These are phyloP conservation scores for Drosophila atripex DNA, from an alignment of 2,888 invertebrate species.

Conservation along the genomic window DNA sequence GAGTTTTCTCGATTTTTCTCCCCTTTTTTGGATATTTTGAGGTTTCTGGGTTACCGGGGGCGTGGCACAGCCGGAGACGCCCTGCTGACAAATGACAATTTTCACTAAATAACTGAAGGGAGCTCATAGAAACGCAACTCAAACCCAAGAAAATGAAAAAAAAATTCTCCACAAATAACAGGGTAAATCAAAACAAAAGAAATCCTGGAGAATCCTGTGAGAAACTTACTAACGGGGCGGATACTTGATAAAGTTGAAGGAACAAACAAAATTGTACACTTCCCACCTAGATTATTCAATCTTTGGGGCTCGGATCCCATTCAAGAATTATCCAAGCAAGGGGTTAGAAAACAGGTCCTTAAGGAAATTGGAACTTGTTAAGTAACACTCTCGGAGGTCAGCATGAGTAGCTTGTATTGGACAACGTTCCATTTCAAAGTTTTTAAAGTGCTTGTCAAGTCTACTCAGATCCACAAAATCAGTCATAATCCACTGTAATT, in stretches of 20 bases:
- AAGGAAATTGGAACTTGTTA: slow-evolving; percentile 10
- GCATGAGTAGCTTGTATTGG: not conserved
- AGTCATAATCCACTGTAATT: not conserved
- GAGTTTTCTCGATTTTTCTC: slow-evolving; percentile 10
- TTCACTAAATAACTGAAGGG: slow-evolving; percentile 35
- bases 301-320: slow-evolving; percentile 12
- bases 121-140: slow-evolving; percentile 26
- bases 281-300: slow-evolving; percentile 9
- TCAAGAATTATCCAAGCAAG: slow-evolving; percentile 26
- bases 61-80: slow-evolving; percentile 15
- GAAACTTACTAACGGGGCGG: slow-evolving; percentile 24
- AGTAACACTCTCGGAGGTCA: not conserved
- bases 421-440: too few relatives aligned
- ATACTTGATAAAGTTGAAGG: slow-evolving; percentile 24
- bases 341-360: slow-evolving; percentile 7
- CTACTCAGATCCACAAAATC: not conserved
- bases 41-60: slow-evolving; percentile 35
- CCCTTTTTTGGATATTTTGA: slow-evolving; percentile 35
- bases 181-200: slow-evolving; percentile 35
- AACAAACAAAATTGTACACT: slow-evolving; percentile 13
- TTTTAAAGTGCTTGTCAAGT: too few relatives aligned
- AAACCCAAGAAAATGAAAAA: slow-evolving; percentile 18
- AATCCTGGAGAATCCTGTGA: not conserved
- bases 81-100: slow-evolving; percentile 61
- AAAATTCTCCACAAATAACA: slow-evolving; percentile 41